These are phyloP conservation scores for Nasua narica DNA, from an alignment of 2,797 vertebrate genomes.

Conservation along the genomic window DNA sequence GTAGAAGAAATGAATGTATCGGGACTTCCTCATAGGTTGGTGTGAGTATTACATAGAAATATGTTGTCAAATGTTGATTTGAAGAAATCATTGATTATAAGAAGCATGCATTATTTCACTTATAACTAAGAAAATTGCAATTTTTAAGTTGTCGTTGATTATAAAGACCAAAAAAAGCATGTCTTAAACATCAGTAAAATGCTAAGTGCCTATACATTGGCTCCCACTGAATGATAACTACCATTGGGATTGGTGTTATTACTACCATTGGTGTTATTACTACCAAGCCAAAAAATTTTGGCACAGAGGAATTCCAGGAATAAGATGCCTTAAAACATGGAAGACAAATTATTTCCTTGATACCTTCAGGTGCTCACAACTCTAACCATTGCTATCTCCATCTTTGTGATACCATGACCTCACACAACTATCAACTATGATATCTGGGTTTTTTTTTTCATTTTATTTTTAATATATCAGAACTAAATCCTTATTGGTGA, in stretches of 20 bases:
- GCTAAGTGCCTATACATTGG: not conserved
- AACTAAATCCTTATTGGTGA: not conserved
- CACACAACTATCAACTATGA: not conserved
- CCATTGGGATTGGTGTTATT: not conserved
- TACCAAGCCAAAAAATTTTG: not conserved
- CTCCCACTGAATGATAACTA: not conserved
- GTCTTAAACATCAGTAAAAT: constrained; percentile 8
- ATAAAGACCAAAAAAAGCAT: not conserved
- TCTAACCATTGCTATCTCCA: not conserved
- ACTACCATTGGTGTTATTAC: not conserved
- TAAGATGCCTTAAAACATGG: not conserved
- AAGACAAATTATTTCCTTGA: not conserved
- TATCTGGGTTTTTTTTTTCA: not conserved
- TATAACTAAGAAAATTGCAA: not conserved
- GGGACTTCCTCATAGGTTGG: not conserved
- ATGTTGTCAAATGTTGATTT: not conserved
- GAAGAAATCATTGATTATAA: not conserved
- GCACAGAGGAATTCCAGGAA: not conserved
- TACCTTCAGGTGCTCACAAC: not conserved
- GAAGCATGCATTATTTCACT: not conserved
- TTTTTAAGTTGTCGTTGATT: not conserved
- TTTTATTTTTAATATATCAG: not conserved
- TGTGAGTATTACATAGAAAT: not conserved
- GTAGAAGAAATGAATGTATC: not conserved
- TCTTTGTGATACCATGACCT: not conserved